These are phyloP conservation scores for Virgularia gustaviana DNA, from an alignment of 92 coral and sea anemone species.

Conservation along the genomic window DNA sequence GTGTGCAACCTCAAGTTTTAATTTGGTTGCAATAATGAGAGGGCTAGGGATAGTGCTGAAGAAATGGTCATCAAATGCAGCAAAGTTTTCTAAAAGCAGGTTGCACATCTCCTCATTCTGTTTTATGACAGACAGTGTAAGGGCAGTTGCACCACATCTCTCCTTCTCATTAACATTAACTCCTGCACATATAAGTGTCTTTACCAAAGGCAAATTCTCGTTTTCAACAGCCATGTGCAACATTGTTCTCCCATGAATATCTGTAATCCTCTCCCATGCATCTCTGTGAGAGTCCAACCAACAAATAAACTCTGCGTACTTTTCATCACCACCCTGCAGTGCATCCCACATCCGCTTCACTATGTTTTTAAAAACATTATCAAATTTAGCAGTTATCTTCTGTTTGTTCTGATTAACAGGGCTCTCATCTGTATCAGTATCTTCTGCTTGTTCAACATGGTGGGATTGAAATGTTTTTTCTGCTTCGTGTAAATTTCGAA, in stretches of 20 bases:
- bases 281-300: slow-evolving; percentile 19
- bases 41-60: slow-evolving; percentile 7
- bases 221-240: slow-evolving; percentile 54
- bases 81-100: slow-evolving; percentile 30
- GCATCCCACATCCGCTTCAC: slow-evolving; percentile 54
- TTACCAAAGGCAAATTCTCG: slow-evolving; percentile 33
- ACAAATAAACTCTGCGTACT: slow-evolving; percentile 11
- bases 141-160: slow-evolving; percentile 55
- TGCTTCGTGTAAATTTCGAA: slow-evolving; percentile 16
- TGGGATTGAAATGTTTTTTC: slow-evolving; percentile 27
- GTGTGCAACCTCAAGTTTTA: slow-evolving; percentile 3
- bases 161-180: slow-evolving; percentile 47
- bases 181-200: slow-evolving; percentile 32
- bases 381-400: slow-evolving; percentile 47
- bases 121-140: slow-evolving; percentile 41
- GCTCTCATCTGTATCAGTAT: neutral
- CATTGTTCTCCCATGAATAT: slow-evolving; percentile 39
- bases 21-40: neutral
- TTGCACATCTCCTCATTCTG: slow-evolving; percentile 8
- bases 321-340: slow-evolving; percentile 26
- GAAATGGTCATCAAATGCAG: slow-evolving; percentile 4
- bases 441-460: neutral
- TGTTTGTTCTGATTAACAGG: neutral
- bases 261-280: neutral
- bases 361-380: slow-evolving; percentile 40